Percentiles rank a stretch among this genome's conserved stretches.
These are phyloP conservation scores for Dendropsophus ebraccatus DNA, from an alignment of 2,113 vertebrate genomes.

Conservation along the genomic window DNA sequence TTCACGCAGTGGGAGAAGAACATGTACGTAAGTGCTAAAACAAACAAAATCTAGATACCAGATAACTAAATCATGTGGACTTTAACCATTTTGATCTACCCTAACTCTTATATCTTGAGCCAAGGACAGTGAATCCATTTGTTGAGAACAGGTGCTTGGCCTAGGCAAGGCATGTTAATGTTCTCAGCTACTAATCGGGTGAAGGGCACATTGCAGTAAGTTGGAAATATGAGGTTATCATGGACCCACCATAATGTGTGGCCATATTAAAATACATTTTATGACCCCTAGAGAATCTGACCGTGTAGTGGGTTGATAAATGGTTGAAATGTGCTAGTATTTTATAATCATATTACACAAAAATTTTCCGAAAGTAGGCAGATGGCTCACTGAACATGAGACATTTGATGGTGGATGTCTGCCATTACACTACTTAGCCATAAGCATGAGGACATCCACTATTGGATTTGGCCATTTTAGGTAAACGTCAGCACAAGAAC, in stretches of 20 bases:
- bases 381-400: not conserved
- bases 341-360: conserved; percentile 46
- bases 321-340: not conserved
- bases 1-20: not conserved
- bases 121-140: not conserved
- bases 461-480: not conserved
- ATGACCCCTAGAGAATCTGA: not conserved
- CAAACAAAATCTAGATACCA: not conserved
- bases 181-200: not conserved
- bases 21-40: not conserved
- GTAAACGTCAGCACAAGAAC: not conserved
- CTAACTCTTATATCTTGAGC: not conserved
- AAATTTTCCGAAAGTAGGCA: not conserved
- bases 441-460: not conserved
- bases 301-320: not conserved
- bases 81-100: not conserved
- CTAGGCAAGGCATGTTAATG: not conserved
- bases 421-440: not conserved
- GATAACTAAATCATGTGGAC: not conserved
- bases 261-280: not conserved
- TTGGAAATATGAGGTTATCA: not conserved
- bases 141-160: conserved; percentile 5
- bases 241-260: not conserved
- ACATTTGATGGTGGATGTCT: not conserved
- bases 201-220: not conserved